phyloP scores from a whole-genome alignment of 2,797 vertebrate species.

The Mormyrus proboscirostris region DNA sequence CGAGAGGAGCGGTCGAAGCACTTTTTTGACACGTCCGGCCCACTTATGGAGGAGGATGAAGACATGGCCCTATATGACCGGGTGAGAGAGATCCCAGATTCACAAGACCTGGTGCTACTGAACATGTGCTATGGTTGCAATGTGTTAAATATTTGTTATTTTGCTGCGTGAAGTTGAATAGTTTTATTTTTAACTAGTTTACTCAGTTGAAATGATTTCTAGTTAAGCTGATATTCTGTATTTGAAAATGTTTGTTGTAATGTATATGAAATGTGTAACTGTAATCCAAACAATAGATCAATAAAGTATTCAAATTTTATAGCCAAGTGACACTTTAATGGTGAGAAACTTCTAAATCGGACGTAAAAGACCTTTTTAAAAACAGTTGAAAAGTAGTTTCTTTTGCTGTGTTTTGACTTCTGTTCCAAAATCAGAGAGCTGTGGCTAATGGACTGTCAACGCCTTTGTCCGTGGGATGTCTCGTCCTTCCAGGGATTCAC shows the following conservation, averaged over 20 bases:
- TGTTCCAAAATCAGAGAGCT: not conserved
- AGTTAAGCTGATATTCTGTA: not conserved
- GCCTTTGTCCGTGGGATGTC: not conserved
- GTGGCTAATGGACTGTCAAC: not conserved
- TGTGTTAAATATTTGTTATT: not conserved
- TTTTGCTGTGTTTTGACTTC: not conserved
- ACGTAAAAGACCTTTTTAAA: not conserved
- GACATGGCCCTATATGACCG: constrained; percentile 80
- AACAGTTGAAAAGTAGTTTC: not conserved
- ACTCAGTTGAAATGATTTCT: not conserved
- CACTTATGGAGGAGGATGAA: constrained; percentile 90
- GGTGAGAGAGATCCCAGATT: constrained; percentile 53
- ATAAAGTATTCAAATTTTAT: not conserved
- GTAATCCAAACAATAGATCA: not conserved
- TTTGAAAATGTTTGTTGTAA: not conserved
- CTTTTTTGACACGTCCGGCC: constrained; percentile 91
- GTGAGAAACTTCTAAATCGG: not conserved
- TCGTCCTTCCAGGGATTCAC: constrained; percentile 75
- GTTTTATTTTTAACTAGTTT: not conserved
- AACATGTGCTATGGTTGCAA: not conserved
- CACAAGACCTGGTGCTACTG: not conserved
- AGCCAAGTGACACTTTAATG: not conserved
- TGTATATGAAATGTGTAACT: not conserved
- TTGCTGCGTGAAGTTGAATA: not conserved
- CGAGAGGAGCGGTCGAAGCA: constrained; percentile 94